Percentiles rank a stretch among this genome's conserved stretches.
phyloP scores from a whole-genome alignment of 2,797 vertebrate genomes.

The Mormyrops attenuatus region DNA sequence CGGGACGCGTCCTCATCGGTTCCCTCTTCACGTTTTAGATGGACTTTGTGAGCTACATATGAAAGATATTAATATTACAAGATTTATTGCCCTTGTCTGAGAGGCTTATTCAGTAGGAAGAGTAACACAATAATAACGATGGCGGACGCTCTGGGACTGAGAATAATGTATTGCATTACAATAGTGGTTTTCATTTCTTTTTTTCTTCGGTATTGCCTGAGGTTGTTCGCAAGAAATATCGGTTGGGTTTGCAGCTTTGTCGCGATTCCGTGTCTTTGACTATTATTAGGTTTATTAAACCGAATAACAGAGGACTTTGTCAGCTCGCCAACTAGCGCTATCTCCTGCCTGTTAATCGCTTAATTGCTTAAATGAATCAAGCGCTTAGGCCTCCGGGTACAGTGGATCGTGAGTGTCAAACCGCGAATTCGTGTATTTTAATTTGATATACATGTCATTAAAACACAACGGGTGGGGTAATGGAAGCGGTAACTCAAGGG shows the following conservation, averaged over 20 bases:
- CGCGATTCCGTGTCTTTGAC: background rate
- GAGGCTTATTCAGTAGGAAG: background rate
- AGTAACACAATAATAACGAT: background rate
- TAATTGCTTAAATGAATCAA: conserved; percentile 9
- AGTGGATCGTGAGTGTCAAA: background rate
- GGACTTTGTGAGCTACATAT: background rate
- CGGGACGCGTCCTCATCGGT: background rate
- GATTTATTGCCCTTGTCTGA: background rate
- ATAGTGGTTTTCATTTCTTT: background rate
- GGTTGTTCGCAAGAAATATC: background rate
- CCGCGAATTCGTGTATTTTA: background rate
- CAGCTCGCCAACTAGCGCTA: background rate
- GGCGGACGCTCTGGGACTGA: background rate
- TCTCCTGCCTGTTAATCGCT: background rate
- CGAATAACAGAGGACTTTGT: background rate
- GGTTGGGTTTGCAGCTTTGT: background rate
- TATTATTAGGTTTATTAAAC: conserved; percentile 3
- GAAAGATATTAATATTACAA: background rate
- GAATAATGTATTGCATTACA: conserved; percentile 1
- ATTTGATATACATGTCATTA: background rate
- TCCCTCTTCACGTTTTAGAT: background rate
- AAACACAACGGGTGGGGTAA: background rate
- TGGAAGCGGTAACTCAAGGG: background rate
- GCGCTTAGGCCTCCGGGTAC: background rate
- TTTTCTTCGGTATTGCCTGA: background rate